phyloP scores from a whole-genome alignment of 2,888 invertebrate species.

The Druceiella hillmani region DNA sequence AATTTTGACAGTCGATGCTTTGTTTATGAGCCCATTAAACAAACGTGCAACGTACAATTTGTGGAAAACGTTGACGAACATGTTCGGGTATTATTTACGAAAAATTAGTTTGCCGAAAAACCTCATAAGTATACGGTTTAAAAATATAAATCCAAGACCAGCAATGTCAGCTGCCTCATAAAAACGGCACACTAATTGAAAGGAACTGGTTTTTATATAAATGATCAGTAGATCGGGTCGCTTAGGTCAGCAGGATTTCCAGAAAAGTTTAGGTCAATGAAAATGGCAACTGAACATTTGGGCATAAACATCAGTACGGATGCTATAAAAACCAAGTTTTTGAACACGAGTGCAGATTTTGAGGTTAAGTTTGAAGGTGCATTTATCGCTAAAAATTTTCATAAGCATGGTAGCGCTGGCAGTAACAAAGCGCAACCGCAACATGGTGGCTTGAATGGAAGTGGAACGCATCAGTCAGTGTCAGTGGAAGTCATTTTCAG shows the following conservation, averaged over 20 bases:
- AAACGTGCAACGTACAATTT: too few relatives aligned
- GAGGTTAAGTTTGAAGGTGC: background rate
- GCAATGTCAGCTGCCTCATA: constrained; percentile 5
- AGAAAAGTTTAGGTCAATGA: constrained; percentile 4
- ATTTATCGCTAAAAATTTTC: background rate
- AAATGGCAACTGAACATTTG: constrained; percentile 5
- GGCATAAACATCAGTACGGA: constrained; percentile 2
- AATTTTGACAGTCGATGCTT: too few relatives aligned
- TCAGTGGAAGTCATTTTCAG: too few relatives aligned
- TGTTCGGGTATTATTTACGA: too few relatives aligned
- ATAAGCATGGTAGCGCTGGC: background rate
- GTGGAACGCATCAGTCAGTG: too few relatives aligned
- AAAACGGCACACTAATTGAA: constrained; percentile 8
- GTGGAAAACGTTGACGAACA: too few relatives aligned
- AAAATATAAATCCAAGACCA: constrained; percentile 6
- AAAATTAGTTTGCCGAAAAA: constrained; percentile 8
- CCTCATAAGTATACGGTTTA: constrained; percentile 5
- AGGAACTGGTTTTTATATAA: constrained; percentile 6
- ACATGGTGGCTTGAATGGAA: background rate
- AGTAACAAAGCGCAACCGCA: background rate
- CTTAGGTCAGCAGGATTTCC: constrained; percentile 2
- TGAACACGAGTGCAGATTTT: constrained; percentile 4
- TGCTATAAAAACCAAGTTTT: constrained; percentile 5
- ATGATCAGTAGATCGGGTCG: constrained; percentile 2
- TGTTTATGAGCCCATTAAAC: too few relatives aligned